phyloP scores from a whole-genome alignment of 2,888 invertebrate genomes.

The Tricholauxania praeusta region DNA sequence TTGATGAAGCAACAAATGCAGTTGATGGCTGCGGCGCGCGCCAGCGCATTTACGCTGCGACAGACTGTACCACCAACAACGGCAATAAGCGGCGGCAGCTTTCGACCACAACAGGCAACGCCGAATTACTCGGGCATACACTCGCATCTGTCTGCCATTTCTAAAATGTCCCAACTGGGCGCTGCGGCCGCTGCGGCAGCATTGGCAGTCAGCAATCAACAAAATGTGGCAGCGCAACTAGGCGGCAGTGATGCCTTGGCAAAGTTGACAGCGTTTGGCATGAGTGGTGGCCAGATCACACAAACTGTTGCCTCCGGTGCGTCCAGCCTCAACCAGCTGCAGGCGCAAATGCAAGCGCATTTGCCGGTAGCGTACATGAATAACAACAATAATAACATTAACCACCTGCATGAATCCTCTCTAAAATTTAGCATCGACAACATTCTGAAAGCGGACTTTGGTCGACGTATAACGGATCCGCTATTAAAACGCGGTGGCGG shows the following conservation, averaged over 20 bases:
- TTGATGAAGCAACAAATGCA: conserved; percentile 68
- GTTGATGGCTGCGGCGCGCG: conserved; percentile 67
- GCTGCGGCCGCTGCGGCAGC: conserved; percentile 58
- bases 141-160: conserved; percentile 77
- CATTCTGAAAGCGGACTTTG: conserved; percentile 88
- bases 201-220: conserved; percentile 37
- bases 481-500: conserved; percentile 70
- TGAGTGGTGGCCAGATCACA: conserved; percentile 50
- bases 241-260: conserved; percentile 56
- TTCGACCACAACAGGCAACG: conserved; percentile 40
- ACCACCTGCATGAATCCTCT: conserved; percentile 70
- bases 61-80: conserved; percentile 33
- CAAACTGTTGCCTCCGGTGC: conserved; percentile 41
- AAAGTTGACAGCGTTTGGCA: conserved; percentile 63
- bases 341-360: conserved; percentile 61
- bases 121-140: conserved; percentile 71
- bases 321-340: conserved; percentile 54
- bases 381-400: conserved; percentile 51
- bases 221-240: conserved; percentile 2
- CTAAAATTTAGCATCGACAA: conserved; percentile 89
- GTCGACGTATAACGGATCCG: conserved; percentile 77
- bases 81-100: conserved; percentile 8
- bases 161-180: conserved; percentile 71
- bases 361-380: conserved; percentile 50
- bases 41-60: conserved; percentile 61